Conservation (phyloP, 2,888 invertebrate genomes). For the Cheilosia urbana region DNA sequence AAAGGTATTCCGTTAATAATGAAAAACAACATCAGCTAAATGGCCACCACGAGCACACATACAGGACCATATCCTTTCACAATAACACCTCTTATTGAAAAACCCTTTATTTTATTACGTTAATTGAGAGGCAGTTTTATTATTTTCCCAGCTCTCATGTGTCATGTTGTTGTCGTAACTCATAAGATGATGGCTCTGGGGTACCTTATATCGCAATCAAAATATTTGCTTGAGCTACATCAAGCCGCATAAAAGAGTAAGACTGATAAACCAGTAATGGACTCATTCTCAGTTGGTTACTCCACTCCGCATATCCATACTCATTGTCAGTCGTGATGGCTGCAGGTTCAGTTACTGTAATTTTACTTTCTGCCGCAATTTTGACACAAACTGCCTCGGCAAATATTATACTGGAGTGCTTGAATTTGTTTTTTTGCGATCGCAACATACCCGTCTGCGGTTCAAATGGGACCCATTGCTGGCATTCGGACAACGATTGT, state of each 20-base stretch:
- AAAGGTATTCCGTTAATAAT: too few species aligned
- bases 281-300: conserved; percentile 36
- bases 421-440: conserved; percentile 39
- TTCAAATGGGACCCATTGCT: conserved; percentile 53
- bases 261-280: conserved; percentile 41
- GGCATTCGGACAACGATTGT: conserved; percentile 52
- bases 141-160: too few species aligned
- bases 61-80: too few species aligned
- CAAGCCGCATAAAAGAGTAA: conserved; percentile 23
- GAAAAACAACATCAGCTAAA: too few species aligned
- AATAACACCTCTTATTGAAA: too few species aligned
- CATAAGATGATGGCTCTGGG: conserved; percentile 13
- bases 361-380: conserved; percentile 1
- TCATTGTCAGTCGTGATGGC: conserved; percentile 31
- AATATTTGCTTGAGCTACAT: conserved; percentile 54
- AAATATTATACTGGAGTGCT: conserved; percentile 40
- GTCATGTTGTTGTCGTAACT: not conserved
- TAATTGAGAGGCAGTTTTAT: too few species aligned
- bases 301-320: too few species aligned
- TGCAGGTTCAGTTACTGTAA: conserved; percentile 16
- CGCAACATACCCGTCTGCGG: conserved; percentile 41
- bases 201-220: not conserved
- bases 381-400: conserved; percentile 13
- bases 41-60: too few species aligned
- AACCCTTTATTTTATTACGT: not conserved